Percentiles rank a stretch among this genome's conserved stretches.
Conservation (phyloP, 2,113 vertebrate species). For the Mirza zaza region DNA sequence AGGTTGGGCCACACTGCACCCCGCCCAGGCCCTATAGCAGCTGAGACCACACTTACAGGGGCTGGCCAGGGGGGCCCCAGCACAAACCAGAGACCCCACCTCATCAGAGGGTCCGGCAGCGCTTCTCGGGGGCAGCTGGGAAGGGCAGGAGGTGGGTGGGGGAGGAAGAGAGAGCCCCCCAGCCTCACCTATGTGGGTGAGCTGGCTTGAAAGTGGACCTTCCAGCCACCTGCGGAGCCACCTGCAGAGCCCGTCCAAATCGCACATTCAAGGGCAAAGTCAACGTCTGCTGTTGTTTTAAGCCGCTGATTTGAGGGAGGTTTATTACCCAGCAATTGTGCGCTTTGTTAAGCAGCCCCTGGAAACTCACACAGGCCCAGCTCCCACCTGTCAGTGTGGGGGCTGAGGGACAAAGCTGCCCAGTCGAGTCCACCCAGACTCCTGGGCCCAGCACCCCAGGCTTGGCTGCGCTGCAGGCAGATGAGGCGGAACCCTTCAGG, state of each 20-base stretch:
- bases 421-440: too few species aligned
- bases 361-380: not conserved
- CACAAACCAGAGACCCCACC: not conserved
- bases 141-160: not conserved
- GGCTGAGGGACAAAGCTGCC: not conserved
- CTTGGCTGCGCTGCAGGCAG: not conserved
- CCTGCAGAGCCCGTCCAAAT: not conserved
- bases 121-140: not conserved
- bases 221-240: not conserved
- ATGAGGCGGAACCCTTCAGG: not conserved
- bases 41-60: not conserved
- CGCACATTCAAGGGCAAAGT: not conserved
- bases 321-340: not conserved
- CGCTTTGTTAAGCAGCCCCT: not conserved
- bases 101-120: not conserved
- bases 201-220: not conserved
- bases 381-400: not conserved
- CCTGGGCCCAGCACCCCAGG: not conserved
- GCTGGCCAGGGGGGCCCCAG: not conserved
- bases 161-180: not conserved
- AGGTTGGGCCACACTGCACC: too few species aligned
- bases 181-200: not conserved
- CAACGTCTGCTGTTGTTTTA: not conserved
- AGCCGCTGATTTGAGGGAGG: rapidly evolving
- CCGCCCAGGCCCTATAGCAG: rapidly evolving